Percentiles rank a stretch among this genome's conserved stretches.
Conservation (phyloP, 2,797 vertebrate species). For the Chiroxiphia lanceolata region DNA sequence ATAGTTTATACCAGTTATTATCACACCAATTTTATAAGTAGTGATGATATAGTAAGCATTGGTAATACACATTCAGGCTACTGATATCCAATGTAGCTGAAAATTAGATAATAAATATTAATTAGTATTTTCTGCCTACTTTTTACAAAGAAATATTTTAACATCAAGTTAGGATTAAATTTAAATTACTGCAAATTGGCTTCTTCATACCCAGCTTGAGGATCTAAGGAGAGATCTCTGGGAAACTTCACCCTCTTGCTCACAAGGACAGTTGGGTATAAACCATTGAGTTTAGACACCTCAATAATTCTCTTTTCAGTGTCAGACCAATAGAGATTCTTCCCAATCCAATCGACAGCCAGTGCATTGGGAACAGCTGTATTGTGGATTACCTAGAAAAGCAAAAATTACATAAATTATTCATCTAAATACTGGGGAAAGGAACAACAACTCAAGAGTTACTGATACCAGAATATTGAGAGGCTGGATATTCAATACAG, state of each 20-base stretch:
- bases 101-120: background rate
- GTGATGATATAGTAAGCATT: background rate
- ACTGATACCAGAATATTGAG: background rate
- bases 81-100: background rate
- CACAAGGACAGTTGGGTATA: slow-evolving; percentile 92
- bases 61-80: background rate
- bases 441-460: background rate
- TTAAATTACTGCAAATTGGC: background rate
- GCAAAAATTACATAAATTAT: slow-evolving; percentile 39
- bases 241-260: slow-evolving; percentile 90
- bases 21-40: background rate
- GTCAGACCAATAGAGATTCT: slow-evolving; percentile 98
- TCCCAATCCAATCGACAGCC: slow-evolving; percentile 98
- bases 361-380: slow-evolving; percentile 93
- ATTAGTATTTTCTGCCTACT: background rate
- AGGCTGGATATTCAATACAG: background rate
- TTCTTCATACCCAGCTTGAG: slow-evolving; percentile 86
- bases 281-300: slow-evolving; percentile 94
- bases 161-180: background rate
- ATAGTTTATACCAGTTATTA: background rate
- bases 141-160: background rate
- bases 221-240: slow-evolving; percentile 89
- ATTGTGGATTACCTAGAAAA: slow-evolving; percentile 89
- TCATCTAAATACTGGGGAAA: background rate
- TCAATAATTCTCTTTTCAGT: slow-evolving; percentile 93